Evolutionary conservation across 2,113 vertebrate genomes (phyloP), one percentile per base, ranked within the genome.

Genomic region (Pseudorectes ferrugineus): DNA sequence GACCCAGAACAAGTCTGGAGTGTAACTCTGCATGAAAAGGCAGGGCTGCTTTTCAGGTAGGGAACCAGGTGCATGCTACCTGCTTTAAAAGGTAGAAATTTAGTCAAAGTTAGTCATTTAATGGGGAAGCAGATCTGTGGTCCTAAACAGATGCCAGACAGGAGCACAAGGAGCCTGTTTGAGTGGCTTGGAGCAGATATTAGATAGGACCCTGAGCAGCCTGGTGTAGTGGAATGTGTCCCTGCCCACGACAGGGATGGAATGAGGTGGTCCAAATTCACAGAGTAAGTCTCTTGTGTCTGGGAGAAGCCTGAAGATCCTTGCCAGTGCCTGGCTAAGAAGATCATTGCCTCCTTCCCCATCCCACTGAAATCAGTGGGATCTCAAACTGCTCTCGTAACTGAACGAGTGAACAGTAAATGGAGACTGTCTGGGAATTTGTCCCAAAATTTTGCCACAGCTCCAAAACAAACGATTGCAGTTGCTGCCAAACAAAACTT

Each of bases 31-130:
- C 1, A 0, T 31, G 25, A 36, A 68, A 76, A 70, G 36, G 31
- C 14, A 25, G 7, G 14, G 8, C 49, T 65, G 17, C 6, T 68
- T 84, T 42, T 55, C 21, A 36, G 31, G 12, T 13, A 46, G 12
- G 49, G 22, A 70, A 36, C 3, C 0, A 71, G 10, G 8, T 51
- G 11, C 1, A 8, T 4, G 7, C 43, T 43, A 54, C 52, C 5
- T 54, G 31, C 15, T 16, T 46, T 26, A 21, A 67, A 71, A 89
- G 17, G 25, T 8, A 36, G 33, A 36, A 20, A 33, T 79, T 66
- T 10, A 31, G 13, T 65, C 59, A 40, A 38, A 67, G 22, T 20
- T 49, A 24, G 25, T 46, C 1, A 29, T 55, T 59, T 24, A 54
- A 13, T n/a, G 48, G 38, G 57, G 48, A 76, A 79, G 21, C 9